Conservation (phyloP, 2,888 invertebrate species). For the Erebia ligea region DNA sequence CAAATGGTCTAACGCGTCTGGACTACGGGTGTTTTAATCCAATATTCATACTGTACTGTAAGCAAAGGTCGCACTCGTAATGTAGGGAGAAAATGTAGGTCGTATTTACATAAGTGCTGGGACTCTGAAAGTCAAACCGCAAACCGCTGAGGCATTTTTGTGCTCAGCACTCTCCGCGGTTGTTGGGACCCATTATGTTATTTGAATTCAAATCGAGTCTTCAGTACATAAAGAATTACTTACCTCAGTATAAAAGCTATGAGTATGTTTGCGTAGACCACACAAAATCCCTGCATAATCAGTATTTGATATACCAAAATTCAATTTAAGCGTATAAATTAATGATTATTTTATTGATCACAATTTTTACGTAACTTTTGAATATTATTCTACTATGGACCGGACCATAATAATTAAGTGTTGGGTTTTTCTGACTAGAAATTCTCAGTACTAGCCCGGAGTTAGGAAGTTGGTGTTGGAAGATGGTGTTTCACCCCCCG, state of each 20-base stretch:
- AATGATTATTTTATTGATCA: neutral
- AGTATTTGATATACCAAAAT: neutral
- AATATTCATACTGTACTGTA: conserved; percentile 56
- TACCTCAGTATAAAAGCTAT: neutral
- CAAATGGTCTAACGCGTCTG: conserved; percentile 54
- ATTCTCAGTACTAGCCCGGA: no score
- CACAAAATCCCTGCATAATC: neutral
- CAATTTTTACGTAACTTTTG: no score
- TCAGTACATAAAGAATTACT: conserved; percentile 16
- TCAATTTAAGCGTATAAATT: neutral
- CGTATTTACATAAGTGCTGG: conserved; percentile 49
- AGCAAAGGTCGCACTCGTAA: conserved; percentile 47
- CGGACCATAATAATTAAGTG: no score
- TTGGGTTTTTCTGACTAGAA: no score
- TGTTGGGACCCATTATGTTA: conserved; percentile 37
- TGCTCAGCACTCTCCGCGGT: conserved; percentile 33
- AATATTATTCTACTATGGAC: no score
- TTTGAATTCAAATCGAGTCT: conserved; percentile 33
- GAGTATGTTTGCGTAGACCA: neutral
- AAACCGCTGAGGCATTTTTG: conserved; percentile 37
- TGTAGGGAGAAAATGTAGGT: conserved; percentile 54
- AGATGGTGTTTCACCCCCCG: no score
- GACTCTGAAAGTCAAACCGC: conserved; percentile 36
- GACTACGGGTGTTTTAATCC: conserved; percentile 55
- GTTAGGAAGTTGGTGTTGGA: no score